Conservation (phyloP, 2,888 invertebrate species). For the Amiota minor region DNA sequence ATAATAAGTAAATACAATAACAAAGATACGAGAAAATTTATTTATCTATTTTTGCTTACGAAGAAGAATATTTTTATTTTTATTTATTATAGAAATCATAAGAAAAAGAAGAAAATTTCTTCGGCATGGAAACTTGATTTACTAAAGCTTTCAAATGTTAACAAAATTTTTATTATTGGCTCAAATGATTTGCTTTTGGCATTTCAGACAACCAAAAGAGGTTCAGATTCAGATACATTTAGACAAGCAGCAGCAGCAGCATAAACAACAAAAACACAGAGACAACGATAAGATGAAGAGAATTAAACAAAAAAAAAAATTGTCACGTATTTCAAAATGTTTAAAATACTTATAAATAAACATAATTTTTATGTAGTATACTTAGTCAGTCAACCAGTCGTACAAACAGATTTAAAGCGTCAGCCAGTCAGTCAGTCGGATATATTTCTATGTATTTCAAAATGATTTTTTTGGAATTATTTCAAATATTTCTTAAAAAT, state of each 20-base stretch:
- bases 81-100: slow-evolving; percentile 13
- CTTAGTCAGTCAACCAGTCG: background rate
- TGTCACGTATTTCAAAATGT: slow-evolving; percentile 17
- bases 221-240: background rate
- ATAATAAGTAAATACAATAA: too few relatives aligned
- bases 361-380: background rate
- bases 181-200: slow-evolving; percentile 1
- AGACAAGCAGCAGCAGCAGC: background rate
- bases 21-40: too few relatives aligned
- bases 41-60: too few relatives aligned
- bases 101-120: background rate
- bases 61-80: slow-evolving; percentile 40
- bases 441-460: slow-evolving; percentile 10
- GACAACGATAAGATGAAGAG: slow-evolving; percentile 5
- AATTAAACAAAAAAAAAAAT: slow-evolving; percentile 22
- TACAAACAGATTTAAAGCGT: background rate
- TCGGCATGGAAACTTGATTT: slow-evolving; percentile 3
- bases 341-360: slow-evolving; percentile 26
- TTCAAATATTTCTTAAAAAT: slow-evolving; percentile 23
- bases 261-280: background rate
- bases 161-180: slow-evolving; percentile 8
- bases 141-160: slow-evolving; percentile 21
- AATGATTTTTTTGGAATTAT: slow-evolving; percentile 28
- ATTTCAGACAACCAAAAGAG: background rate
- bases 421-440: background rate